Evolutionary conservation across 2,113 vertebrate species (phyloP).

Genomic region (Notothenia coriiceps): DNA sequence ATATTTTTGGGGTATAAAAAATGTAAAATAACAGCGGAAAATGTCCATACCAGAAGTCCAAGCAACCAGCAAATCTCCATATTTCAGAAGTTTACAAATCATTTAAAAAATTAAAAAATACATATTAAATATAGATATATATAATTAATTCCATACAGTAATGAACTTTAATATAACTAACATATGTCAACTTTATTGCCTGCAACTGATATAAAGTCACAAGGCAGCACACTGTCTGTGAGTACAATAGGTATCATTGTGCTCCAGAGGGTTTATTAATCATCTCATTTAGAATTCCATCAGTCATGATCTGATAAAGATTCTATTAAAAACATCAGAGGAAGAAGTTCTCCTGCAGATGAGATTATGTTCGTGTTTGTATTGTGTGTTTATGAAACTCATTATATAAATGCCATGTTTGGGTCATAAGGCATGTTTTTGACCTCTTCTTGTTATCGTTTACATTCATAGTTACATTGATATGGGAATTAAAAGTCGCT

Average conservation of each 20-base stretch:
- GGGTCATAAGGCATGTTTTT: not conserved
- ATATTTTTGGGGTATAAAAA: no score
- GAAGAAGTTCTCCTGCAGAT: not conserved
- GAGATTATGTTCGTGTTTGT: not conserved
- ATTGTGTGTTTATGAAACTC: not conserved
- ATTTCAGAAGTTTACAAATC: no score
- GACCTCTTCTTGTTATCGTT: not conserved
- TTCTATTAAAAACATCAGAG: not conserved
- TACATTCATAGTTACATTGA: constrained; percentile 10
- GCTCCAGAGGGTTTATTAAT: not conserved
- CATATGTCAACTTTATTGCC: no score
- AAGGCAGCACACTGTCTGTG: not conserved
- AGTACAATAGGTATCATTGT: not conserved
- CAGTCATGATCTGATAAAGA: constrained; percentile 3
- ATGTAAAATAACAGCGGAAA: no score
- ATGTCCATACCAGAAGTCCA: no score
- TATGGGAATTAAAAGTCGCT: not conserved
- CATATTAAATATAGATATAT: no score
- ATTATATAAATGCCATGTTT: constrained; percentile 7
- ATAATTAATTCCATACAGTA: no score
- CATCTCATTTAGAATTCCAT: not conserved
- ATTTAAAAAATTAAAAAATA: no score
- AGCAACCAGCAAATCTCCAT: no score
- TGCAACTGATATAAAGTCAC: no score
- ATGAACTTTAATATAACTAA: no score